Evolutionary conservation across 2,113 vertebrate species (phyloP).

Genomic region (Sciurus niger): DNA sequence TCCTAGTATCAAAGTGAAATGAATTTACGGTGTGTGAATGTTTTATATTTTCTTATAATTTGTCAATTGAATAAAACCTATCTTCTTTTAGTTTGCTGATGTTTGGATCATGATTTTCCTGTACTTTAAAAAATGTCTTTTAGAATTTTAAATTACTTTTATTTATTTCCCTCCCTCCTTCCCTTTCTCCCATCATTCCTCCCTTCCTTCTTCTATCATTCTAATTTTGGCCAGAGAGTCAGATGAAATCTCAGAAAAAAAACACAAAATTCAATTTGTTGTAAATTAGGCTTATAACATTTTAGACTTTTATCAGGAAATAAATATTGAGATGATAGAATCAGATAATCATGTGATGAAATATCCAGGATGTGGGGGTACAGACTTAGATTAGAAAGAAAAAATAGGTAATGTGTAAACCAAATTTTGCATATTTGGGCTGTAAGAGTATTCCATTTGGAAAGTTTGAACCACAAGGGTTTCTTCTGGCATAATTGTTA

Average conservation of each 20-base stretch:
- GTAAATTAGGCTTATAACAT: not conserved
- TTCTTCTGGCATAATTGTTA: not conserved
- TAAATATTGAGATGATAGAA: not conserved
- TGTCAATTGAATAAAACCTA: constrained; percentile 8
- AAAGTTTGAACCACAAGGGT: not conserved
- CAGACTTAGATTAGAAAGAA: not conserved
- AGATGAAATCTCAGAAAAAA: not conserved
- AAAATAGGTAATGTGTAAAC: not conserved
- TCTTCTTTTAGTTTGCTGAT: constrained; percentile 60
- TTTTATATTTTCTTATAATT: constrained; percentile 15
- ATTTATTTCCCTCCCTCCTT: not conserved
- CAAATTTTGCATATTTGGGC: not conserved
- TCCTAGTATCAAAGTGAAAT: constrained; percentile 38
- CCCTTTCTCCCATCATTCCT: not conserved
- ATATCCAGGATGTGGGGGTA: not conserved
- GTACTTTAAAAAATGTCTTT: not conserved
- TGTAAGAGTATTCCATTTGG: not conserved
- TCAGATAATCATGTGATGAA: not conserved
- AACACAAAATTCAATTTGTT: not conserved
- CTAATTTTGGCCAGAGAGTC: not conserved
- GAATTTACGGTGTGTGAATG: constrained; percentile 28
- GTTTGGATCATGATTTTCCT: constrained; percentile 16
- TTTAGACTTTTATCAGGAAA: not conserved
- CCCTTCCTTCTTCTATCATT: not conserved
- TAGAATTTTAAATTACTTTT: not conserved